Base-by-base conservation (phyloP, 2,888 invertebrate species). In the Steinernema carpocapsae region DNA sequence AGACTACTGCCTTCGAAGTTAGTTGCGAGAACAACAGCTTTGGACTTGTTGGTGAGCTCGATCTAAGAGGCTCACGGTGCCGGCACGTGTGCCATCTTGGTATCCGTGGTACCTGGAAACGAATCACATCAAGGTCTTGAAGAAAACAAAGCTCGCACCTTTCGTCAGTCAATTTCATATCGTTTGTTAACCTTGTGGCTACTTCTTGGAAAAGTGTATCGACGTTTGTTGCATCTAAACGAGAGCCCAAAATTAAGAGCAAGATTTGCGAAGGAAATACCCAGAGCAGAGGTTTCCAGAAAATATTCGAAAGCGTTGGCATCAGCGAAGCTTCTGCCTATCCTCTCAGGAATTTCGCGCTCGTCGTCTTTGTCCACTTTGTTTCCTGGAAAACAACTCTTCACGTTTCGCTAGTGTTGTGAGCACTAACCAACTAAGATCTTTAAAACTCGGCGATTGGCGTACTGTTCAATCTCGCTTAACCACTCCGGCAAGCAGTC, bases 401-500 rank as follows among this genome's bases (percentile, higher is more conserved):
- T n/a, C n/a, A n/a, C 10, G 37, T 70, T 32, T 64, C n/a, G n/a
- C 19, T 12, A 46, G 24, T 14, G 52, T 6, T 14, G 70, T 72
- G 14, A n/a, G 10, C 12, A 72, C 92, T 90, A 85, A 92, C 95
- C 96, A 85, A 96, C 95, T 90, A 96, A 91, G 90, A 95, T 94
- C 89, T 94, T 92, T 78, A 96, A 91, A 76, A 95, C 95, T 90
- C 95, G 94, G 88, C 92, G 93, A 89, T 94, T 95, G 73, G 97
- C 96, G 90, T 97, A 97, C 88, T 95, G 95, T 88, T 97, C 95
- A 81, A 97, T 96, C 91, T 97, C 97, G 79, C 94, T 90, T 72
- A 97, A 90, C 97, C 97, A 97, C 88, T 96, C 95, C 0, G 95
- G 94, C 82, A 97, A 90, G 88, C 95, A 95, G 88, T 97, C 97